Conservation (phyloP, 2,113 vertebrate species). For the Pholis gunnellus region DNA sequence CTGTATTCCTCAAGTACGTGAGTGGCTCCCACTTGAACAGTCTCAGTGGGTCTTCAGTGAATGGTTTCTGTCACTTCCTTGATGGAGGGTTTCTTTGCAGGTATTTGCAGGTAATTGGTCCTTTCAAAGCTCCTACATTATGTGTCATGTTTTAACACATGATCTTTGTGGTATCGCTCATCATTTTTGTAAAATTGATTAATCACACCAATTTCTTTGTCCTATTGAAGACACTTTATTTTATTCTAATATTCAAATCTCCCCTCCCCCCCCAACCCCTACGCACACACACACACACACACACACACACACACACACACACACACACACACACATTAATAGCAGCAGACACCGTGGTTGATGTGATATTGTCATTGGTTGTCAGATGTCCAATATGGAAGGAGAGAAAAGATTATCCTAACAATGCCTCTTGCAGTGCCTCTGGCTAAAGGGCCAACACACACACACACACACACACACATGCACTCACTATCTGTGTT, state of each 20-base stretch:
- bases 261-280: no score
- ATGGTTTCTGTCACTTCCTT: neutral
- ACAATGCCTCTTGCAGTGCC: conserved; percentile 74
- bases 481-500: conserved; percentile 53
- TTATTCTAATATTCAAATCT: neutral
- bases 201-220: neutral
- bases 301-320: no score
- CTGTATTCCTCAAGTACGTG: conserved; percentile 21
- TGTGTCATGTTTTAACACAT: neutral
- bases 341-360: conserved; percentile 41
- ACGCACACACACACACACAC: no score
- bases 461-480: conserved; percentile 10
- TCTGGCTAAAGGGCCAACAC: conserved; percentile 68
- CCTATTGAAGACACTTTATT: neutral
- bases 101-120: neutral
- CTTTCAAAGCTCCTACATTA: neutral
- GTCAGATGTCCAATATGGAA: conserved; percentile 67
- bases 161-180: neutral
- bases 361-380: conserved; percentile 59
- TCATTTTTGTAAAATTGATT: neutral
- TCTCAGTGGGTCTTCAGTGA: neutral
- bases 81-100: neutral
- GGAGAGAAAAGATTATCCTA: conserved; percentile 76
- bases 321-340: conserved; percentile 8
- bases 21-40: conserved; percentile 2